phyloP scores from a whole-genome alignment of 2,888 invertebrate species.

The Molanna angustata region DNA sequence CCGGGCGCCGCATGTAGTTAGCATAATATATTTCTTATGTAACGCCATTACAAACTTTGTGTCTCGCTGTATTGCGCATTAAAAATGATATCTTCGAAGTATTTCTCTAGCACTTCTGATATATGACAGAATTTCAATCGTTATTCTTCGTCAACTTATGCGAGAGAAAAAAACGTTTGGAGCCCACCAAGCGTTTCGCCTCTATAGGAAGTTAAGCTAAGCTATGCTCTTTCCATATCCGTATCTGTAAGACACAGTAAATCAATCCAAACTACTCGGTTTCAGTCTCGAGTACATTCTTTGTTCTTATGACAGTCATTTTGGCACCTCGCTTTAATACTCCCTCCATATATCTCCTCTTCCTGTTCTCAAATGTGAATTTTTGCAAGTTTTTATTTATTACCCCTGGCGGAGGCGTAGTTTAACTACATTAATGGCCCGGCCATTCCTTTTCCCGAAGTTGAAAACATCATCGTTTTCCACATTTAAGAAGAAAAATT shows the following conservation, averaged over 20 bases:
- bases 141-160: constrained; percentile 1
- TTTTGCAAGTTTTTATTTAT: not conserved
- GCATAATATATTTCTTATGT: too few species aligned
- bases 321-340: constrained; percentile 4
- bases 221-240: not conserved
- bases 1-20: too few species aligned
- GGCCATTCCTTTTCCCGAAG: too few species aligned
- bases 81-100: too few species aligned
- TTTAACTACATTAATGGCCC: too few species aligned
- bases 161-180: not conserved
- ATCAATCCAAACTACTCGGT: constrained; percentile 1
- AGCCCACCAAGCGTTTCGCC: constrained; percentile 3
- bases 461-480: too few species aligned
- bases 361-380: not conserved
- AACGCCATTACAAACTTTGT: too few species aligned
- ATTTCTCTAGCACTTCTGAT: constrained; percentile 6
- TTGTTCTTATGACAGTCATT: constrained; percentile 11
- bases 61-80: too few species aligned
- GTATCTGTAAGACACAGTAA: constrained; percentile 9
- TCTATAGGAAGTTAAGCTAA: not conserved
- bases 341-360: not conserved
- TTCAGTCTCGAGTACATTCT: constrained; percentile 1
- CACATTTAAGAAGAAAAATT: too few species aligned
- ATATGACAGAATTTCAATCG: not conserved
- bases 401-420: not conserved